Evolutionary conservation across 2,888 invertebrate species (phyloP).

Genomic region (Empis livida): DNA sequence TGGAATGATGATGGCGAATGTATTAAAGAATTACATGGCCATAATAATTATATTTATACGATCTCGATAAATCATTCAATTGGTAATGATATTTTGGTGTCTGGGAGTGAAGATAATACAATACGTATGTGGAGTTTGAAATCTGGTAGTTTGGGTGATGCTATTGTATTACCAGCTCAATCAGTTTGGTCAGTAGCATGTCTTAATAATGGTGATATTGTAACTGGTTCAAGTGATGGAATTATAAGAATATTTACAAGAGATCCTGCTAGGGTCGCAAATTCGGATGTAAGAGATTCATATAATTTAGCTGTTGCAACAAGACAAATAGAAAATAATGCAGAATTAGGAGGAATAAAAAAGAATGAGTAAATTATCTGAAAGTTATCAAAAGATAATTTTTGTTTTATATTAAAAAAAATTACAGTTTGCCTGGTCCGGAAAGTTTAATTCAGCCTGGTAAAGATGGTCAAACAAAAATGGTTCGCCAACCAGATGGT

Average conservation of each 20-base stretch:
- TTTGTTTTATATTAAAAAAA: neutral
- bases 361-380: slow-evolving; percentile 69
- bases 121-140: slow-evolving; percentile 60
- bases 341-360: slow-evolving; percentile 75
- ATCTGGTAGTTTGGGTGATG: slow-evolving; percentile 24
- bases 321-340: slow-evolving; percentile 44
- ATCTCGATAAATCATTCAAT: slow-evolving; percentile 44
- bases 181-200: slow-evolving; percentile 81
- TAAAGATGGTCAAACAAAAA: slow-evolving; percentile 68
- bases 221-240: slow-evolving; percentile 80
- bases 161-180: slow-evolving; percentile 53
- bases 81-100: slow-evolving; percentile 53
- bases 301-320: slow-evolving; percentile 63
- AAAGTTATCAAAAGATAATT: neutral
- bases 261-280: slow-evolving; percentile 56
- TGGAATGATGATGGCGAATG: slow-evolving; percentile 77
- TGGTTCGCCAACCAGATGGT: slow-evolving; percentile 59
- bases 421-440: slow-evolving; percentile 60
- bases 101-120: slow-evolving; percentile 80
- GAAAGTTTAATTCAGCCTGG: slow-evolving; percentile 68
- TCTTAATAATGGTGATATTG: slow-evolving; percentile 78
- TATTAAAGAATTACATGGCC: slow-evolving; percentile 63
- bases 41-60: slow-evolving; percentile 76
- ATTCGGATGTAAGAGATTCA: slow-evolving; percentile 42
- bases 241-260: slow-evolving; percentile 73